These are phyloP conservation scores for Pandemis heparana DNA, from an alignment of 2,888 invertebrate species.

Conservation along the genomic window DNA sequence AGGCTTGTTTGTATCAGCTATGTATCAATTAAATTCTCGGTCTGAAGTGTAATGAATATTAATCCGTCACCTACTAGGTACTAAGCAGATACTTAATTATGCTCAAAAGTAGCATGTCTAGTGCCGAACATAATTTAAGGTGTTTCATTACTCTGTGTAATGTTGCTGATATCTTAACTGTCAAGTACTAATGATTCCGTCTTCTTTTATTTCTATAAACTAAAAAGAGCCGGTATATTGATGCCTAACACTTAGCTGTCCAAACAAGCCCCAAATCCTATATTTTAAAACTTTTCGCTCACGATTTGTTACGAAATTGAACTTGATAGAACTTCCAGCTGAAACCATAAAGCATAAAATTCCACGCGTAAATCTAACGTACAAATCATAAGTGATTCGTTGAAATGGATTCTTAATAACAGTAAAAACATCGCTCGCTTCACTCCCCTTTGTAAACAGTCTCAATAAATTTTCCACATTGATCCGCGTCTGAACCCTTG, in stretches of 20 bases:
- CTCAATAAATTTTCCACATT: conserved; percentile 77
- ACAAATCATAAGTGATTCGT: conserved; percentile 25
- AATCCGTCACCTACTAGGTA: conserved; percentile 8
- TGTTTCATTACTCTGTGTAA: too few relatives aligned
- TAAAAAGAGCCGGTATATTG: too few relatives aligned
- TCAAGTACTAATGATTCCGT: too few relatives aligned
- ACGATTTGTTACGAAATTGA: neutral
- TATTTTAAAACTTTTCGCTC: neutral
- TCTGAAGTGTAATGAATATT: conserved; percentile 27
- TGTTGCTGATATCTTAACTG: too few relatives aligned
- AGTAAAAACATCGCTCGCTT: conserved; percentile 53
- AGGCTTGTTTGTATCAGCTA: conserved; percentile 19
- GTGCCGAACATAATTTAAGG: neutral
- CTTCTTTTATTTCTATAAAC: too few relatives aligned
- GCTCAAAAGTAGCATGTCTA: neutral
- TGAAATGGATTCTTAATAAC: conserved; percentile 39
- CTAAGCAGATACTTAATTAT: neutral
- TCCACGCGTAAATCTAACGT: conserved; percentile 7
- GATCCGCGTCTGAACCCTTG: conserved; percentile 73
- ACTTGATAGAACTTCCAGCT: neutral
- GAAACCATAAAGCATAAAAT: conserved; percentile 7
- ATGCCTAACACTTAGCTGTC: too few relatives aligned
- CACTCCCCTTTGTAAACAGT: conserved; percentile 64
- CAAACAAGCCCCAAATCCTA: neutral
- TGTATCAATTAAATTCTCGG: conserved; percentile 25